Percentiles rank a stretch among this genome's conserved stretches.
These are phyloP conservation scores for Lerema accius DNA, from an alignment of 1,140 invertebrate species.

Conservation along the genomic window DNA sequence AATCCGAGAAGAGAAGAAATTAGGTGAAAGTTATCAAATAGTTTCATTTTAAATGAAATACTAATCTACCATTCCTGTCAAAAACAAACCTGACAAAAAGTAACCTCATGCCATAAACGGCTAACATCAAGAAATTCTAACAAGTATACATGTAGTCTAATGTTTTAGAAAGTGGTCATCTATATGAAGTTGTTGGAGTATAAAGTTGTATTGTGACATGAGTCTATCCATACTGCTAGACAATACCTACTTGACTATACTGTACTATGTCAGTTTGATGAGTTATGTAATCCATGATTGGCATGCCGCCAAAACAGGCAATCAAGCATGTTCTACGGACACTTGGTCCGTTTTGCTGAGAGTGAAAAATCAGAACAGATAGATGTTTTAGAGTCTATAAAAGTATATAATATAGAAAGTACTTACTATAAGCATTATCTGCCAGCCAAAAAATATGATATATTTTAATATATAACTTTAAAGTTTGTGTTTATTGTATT, in stretches of 20 bases:
- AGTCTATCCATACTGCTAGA: conserved; percentile 20
- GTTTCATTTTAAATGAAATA: not conserved
- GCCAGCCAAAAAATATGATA: conserved; percentile 35
- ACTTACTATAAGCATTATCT: conserved; percentile 36
- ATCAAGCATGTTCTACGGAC: conserved; percentile 28
- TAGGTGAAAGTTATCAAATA: not conserved
- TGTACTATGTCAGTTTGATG: conserved; percentile 17
- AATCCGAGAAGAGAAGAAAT: not conserved
- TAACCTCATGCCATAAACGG: conserved; percentile 4
- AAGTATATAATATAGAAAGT: conserved; percentile 29
- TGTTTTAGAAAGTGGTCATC: conserved; percentile 4
- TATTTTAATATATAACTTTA: conserved; percentile 33
- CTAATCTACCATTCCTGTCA: conserved; percentile 14
- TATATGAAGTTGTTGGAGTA: conserved; percentile 14
- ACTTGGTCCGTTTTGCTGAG: conserved; percentile 17
- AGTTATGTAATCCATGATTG: conserved; percentile 27
- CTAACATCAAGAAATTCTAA: conserved; percentile 7
- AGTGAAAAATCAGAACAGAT: conserved; percentile 11
- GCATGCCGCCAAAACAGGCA: conserved; percentile 32
- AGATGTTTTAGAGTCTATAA: conserved; percentile 7
- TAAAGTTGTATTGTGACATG: conserved; percentile 19
- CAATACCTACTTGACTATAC: conserved; percentile 29
- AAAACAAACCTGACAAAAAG: conserved; percentile 10
- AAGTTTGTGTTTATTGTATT: conserved; percentile 17
- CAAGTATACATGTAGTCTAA: not conserved